phyloP scores from a whole-genome alignment of 2,113 vertebrate species.

The Pedionomus torquatus region DNA sequence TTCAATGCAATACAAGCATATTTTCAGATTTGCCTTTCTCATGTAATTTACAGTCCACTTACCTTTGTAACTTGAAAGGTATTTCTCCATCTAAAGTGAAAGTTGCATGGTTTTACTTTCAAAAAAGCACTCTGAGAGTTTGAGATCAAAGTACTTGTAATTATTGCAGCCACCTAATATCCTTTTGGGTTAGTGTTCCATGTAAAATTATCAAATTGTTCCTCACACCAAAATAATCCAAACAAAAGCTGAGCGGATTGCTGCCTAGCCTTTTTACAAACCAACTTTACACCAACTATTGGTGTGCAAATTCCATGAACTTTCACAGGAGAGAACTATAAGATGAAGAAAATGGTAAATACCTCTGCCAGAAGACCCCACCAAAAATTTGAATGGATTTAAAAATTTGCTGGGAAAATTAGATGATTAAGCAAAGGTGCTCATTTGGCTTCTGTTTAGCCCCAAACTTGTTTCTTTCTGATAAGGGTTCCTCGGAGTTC shows the following conservation, averaged over 20 bases:
- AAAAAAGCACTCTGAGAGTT: background rate
- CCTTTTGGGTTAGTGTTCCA: background rate
- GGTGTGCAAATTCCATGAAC: background rate
- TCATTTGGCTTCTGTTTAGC: background rate
- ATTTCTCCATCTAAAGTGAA: constrained; percentile 1
- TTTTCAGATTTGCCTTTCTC: background rate
- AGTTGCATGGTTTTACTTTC: background rate
- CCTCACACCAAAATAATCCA: background rate
- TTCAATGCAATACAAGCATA: background rate
- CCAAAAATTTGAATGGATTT: background rate
- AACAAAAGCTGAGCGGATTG: background rate
- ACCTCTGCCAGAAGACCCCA: background rate
- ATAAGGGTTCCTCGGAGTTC: background rate
- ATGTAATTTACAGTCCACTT: background rate
- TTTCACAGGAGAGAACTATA: background rate
- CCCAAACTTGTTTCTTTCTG: background rate
- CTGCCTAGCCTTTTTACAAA: background rate
- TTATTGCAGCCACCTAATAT: background rate
- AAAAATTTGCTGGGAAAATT: background rate
- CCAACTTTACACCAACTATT: background rate
- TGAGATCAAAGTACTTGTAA: constrained; percentile 36
- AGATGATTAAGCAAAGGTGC: background rate
- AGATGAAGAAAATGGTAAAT: background rate
- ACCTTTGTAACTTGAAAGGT: background rate
- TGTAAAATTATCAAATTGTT: background rate